Conservation (phyloP, 2,113 vertebrate genomes). For the Dermatemys mawii region DNA sequence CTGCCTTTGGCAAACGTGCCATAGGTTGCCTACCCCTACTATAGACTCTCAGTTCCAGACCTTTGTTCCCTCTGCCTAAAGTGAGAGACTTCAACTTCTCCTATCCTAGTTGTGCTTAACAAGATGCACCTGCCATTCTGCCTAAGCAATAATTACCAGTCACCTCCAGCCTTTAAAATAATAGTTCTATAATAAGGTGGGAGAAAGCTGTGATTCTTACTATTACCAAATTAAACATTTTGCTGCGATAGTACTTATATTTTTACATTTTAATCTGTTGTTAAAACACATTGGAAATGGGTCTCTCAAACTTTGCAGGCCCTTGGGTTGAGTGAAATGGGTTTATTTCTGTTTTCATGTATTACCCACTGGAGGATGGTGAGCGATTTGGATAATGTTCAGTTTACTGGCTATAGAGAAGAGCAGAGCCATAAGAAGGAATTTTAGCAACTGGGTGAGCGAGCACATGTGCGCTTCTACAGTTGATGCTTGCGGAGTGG, state of each 20-base stretch:
- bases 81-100: background rate
- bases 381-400: background rate
- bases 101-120: background rate
- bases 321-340: background rate
- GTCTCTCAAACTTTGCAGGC: background rate
- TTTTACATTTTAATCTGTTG: background rate
- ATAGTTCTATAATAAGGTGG: background rate
- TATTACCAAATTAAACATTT: background rate
- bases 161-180: background rate
- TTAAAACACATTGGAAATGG: background rate
- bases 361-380: background rate
- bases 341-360: background rate
- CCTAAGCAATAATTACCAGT: background rate
- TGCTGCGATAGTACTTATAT: background rate
- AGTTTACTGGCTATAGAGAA: background rate
- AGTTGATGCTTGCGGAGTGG: no score
- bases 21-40: no score
- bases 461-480: background rate
- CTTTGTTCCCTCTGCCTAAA: background rate
- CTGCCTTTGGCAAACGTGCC: no score
- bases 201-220: background rate
- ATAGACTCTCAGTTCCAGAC: background rate
- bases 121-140: background rate
- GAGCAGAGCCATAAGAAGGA: background rate
- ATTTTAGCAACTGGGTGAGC: background rate